These are phyloP conservation scores for Oophaga pumilio DNA, from an alignment of 2,113 vertebrate species.

Conservation along the genomic window DNA sequence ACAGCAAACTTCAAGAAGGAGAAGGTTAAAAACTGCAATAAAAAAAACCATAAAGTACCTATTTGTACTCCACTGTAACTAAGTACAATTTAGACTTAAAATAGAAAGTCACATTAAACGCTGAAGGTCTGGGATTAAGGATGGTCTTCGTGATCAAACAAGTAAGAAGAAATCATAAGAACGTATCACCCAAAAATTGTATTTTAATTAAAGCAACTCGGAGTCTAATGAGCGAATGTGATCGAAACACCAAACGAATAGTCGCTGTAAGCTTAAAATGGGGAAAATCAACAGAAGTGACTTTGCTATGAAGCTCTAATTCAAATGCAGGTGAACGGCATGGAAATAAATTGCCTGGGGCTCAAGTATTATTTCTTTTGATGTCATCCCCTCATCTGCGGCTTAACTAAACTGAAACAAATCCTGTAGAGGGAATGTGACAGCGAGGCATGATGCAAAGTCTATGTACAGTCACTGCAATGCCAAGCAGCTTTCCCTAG, in stretches of 20 bases:
- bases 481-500: constrained; percentile 33
- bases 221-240: constrained; percentile 12
- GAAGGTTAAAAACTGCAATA: not conserved
- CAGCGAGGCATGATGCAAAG: constrained; percentile 22
- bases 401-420: constrained; percentile 59
- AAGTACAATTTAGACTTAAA: not conserved
- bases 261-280: constrained; percentile 36
- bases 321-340: constrained; percentile 49
- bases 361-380: constrained; percentile 55
- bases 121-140: constrained; percentile 9
- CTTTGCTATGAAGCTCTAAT: constrained; percentile 50
- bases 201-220: constrained; percentile 41
- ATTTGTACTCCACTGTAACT: constrained; percentile 15
- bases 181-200: constrained; percentile 2
- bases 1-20: not conserved
- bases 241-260: constrained; percentile 19
- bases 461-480: constrained; percentile 13
- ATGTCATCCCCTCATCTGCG: constrained; percentile 52
- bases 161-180: constrained; percentile 7
- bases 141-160: constrained; percentile 12
- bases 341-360: constrained; percentile 56
- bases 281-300: constrained; percentile 45
- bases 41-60: not conserved
- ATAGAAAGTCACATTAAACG: not conserved
- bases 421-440: constrained; percentile 53